Evolutionary conservation across 2,888 invertebrate species (phyloP), one percentile per base, ranked within the genome.

Genomic region (Leucoma salicis): DNA sequence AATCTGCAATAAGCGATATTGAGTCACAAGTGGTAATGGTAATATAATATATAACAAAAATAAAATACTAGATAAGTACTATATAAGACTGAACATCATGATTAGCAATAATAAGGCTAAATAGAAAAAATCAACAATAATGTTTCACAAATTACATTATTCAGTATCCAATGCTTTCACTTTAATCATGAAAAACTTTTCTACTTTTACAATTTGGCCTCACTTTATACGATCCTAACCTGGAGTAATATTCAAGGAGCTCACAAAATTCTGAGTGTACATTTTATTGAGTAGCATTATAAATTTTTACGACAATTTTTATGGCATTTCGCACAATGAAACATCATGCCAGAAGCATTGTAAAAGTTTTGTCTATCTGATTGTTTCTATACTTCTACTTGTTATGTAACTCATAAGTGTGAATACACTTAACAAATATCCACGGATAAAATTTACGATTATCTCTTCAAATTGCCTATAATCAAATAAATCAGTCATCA

Each of bases 241-340:
- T 67, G 63, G 65, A 74, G 64, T 74, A 75, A 79, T 80, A 79
- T 78, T 74, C 63, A 65, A 64, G 65, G 65, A 64, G 65, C 69
- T 70, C 71, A 70, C 75, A 74, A 79, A 82, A 77, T 75, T 81
- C 70, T 72, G 74, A 82, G 73, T 78, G 70, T 76, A 75, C 69
- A 70, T 78, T 83, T 83, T 82, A 85, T 82, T 78, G 77, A 81
- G 79, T 75, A 76, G 77, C 76, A 76, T 81, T 82, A 78, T 81
- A 79, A 69, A 78, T 78, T 80, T 82, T 82, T 82, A 83, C 73
- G 81, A 74, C 70, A 49, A 82, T 75, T 82, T 75, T 84, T 82
- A 82, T 77, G 59, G 75, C 73, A 72, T 75, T 78, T 78, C 75
- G 70, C 77, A 82, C 80, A 84, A 81, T 82, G 76, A 83, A 83